Percentiles rank a stretch among this genome's conserved stretches.
Evolutionary conservation across 1,140 invertebrate genomes (phyloP).

Genomic region (Panagrolaimus sp.): DNA sequence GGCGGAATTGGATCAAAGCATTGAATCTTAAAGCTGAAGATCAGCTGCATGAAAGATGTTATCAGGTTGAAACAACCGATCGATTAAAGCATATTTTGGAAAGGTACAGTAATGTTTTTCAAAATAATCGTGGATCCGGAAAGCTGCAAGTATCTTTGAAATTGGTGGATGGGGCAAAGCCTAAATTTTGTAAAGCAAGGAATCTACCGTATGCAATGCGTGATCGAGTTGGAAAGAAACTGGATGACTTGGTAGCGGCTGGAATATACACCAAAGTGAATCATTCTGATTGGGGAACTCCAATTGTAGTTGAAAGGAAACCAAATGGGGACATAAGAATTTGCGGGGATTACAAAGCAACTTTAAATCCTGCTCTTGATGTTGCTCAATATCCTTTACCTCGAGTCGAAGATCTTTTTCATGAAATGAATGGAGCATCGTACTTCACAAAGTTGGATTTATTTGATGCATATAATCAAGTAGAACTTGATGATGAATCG

Average conservation of each 20-base stretch:
- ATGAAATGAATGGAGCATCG: neutral
- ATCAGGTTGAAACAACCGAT: too few species aligned
- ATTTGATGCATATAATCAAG: constrained; percentile 14
- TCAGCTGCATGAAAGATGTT: too few species aligned
- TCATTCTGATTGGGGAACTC: neutral
- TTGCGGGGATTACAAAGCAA: neutral
- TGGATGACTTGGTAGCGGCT: neutral
- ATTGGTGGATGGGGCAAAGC: neutral
- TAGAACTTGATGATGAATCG: constrained; percentile 1
- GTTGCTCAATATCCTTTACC: constrained; percentile 1
- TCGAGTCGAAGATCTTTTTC: neutral
- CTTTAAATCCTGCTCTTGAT: neutral
- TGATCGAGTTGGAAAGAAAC: neutral
- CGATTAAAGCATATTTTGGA: too few species aligned
- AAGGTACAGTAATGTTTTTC: too few species aligned
- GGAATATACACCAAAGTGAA: neutral
- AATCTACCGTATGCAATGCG: neutral
- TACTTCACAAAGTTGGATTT: constrained; percentile 6
- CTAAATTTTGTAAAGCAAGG: neutral
- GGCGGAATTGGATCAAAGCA: too few species aligned
- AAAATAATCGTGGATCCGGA: too few species aligned
- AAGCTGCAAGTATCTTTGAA: neutral
- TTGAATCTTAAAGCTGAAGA: too few species aligned
- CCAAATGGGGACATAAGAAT: neutral
- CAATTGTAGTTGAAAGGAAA: neutral